Evolutionary conservation across 2,888 invertebrate genomes (phyloP), one percentile per base, ranked within the genome.

Genomic region (Drosophila lutescens): DNA sequence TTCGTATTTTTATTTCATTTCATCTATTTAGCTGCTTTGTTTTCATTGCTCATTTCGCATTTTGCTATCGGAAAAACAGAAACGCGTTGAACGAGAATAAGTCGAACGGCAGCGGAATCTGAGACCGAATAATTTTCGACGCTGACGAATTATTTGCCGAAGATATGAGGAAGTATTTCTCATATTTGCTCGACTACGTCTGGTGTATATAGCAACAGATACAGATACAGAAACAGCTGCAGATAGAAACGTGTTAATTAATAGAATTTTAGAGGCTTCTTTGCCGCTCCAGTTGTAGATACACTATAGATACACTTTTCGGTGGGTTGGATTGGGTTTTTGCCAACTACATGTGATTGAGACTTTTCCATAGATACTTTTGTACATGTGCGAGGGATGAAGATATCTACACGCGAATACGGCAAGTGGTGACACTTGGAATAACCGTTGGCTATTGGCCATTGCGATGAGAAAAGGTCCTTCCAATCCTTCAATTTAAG

Each of bases 111-210:
- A 26, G 26, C 26, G 26, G 26, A 36, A 43, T 36, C 50, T 17
- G 17, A 47, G 17, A 5, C 30, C 38, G 46, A 63, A 53, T 51
- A 51, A 44, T 44, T 63, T 51, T 63, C 44, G 38, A 26, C 7
- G 66, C 38, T 41, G 66, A 46, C 53, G 66, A 66, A 54, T 47
- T 66, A 66, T 66, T 67, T 67, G 67, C 67, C 43, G 2, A 68
- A 67, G 34, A 67, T 68, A 67, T 67, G 67, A 67, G 67, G 67
- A 67, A 67, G 67, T 67, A 20, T 44, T 67, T 67, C 55, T 56
- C 66, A 47, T 66, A 66, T 66, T 67, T 67, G 68, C 46, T 55
- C 30, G 7, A 38, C 51, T 46, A 32, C 46, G 55, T 36, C 58
- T 58, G 17, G 58, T 30, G 58, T 55, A 41, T 59, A 55, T 40